phyloP scores from a whole-genome alignment of 2,113 vertebrate species.

The Mola mola region DNA sequence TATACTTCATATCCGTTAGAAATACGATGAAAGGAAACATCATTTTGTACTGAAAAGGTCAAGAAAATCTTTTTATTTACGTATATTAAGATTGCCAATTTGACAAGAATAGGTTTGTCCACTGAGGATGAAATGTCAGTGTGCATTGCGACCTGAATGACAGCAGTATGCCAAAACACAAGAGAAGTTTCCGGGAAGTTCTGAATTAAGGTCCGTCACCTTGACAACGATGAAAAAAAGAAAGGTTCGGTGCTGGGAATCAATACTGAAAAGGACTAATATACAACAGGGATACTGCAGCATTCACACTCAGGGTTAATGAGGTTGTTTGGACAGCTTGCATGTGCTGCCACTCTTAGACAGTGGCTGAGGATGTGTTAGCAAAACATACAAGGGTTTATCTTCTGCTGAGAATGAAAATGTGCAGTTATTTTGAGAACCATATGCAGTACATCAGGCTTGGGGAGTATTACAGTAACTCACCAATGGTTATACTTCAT shows the following conservation, averaged over 20 bases:
- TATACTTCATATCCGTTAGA: too few relatives aligned
- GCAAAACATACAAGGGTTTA: background rate
- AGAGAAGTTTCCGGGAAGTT: conserved; percentile 68
- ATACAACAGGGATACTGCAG: conserved; percentile 1
- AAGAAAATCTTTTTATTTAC: too few relatives aligned
- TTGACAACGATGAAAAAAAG: too few relatives aligned
- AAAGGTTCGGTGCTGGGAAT: conserved; percentile 1
- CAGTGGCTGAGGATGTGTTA: background rate
- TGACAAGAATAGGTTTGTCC: too few relatives aligned
- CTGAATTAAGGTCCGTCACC: conserved; percentile 51
- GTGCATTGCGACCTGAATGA: conserved; percentile 57
- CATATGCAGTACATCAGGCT: too few relatives aligned
- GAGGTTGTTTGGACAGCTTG: background rate
- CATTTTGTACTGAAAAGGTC: too few relatives aligned
- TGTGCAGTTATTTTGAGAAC: too few relatives aligned
- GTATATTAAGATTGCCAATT: too few relatives aligned
- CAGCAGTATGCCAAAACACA: conserved; percentile 68
- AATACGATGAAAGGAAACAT: too few relatives aligned
- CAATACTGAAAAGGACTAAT: background rate
- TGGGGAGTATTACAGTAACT: too few relatives aligned
- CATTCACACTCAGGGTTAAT: background rate
- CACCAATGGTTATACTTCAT: too few relatives aligned
- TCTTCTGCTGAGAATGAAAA: conserved; percentile 4
- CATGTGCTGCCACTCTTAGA: background rate
- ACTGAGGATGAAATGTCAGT: too few relatives aligned